Percentiles rank a stretch among this genome's conserved stretches.
Evolutionary conservation across 2,113 vertebrate species (phyloP).

Genomic region (Triplophysa tibetana): DNA sequence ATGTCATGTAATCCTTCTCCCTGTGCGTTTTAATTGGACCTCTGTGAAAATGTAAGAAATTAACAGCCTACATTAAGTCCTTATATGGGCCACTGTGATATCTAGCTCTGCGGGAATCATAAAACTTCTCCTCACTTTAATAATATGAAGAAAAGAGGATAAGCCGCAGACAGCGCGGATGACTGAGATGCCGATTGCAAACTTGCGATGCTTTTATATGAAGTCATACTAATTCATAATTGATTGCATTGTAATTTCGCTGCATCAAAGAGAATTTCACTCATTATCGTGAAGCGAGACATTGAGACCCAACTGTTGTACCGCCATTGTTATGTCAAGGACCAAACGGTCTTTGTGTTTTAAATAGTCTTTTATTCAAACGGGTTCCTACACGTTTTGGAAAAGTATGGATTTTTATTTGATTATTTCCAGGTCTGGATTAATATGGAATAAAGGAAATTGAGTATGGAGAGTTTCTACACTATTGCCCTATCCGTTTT

Average conservation of each 20-base stretch:
- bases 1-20: conserved; percentile 42
- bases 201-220: conserved; percentile 56
- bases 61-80: conserved; percentile 60
- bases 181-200: conserved; percentile 60
- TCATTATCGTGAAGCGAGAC: conserved; percentile 60
- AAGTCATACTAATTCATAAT: conserved; percentile 60
- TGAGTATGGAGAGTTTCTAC: too few species aligned
- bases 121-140: conserved; percentile 50
- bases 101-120: conserved; percentile 50
- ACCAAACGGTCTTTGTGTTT: conserved; percentile 37
- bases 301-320: conserved; percentile 43
- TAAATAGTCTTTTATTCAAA: conserved; percentile 32
- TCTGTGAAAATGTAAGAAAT: conserved; percentile 69
- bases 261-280: conserved; percentile 64
- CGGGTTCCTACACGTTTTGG: background rate
- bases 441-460: too few species aligned
- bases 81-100: conserved; percentile 52
- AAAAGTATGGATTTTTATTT: too few species aligned
- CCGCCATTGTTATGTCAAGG: conserved; percentile 26
- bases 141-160: conserved; percentile 62
- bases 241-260: conserved; percentile 60
- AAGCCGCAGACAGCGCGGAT: conserved; percentile 55
- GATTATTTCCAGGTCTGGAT: too few species aligned
- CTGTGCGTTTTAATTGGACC: conserved; percentile 66
- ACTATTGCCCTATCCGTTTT: background rate